These are phyloP conservation scores for Pycnonotus jocosus DNA, from an alignment of 2,113 vertebrate species.

Conservation along the genomic window DNA sequence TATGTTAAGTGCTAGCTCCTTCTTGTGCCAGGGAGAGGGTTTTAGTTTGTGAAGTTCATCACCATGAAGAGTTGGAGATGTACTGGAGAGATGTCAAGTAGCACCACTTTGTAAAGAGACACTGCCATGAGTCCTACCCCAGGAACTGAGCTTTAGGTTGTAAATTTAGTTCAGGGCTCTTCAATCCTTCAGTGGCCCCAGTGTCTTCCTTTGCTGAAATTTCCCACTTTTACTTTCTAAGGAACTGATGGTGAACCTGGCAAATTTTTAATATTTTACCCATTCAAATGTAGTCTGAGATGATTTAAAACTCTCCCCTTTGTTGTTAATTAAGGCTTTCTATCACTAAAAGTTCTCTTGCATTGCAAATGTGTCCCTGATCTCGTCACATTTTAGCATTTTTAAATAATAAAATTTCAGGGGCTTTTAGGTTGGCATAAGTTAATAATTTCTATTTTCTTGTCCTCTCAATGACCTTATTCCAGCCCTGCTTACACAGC, in stretches of 20 bases:
- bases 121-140: neutral
- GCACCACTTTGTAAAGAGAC: neutral
- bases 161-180: neutral
- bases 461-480: neutral
- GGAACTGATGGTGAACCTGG: accelerated
- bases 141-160: neutral
- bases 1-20: neutral
- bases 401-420: neutral
- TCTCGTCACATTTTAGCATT: neutral
- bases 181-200: neutral
- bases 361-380: neutral
- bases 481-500: neutral
- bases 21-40: neutral
- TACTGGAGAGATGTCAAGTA: accelerated
- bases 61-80: neutral
- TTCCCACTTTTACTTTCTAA: neutral
- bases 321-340: neutral
- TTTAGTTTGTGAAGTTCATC: neutral
- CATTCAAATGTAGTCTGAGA: neutral
- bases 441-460: neutral
- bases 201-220: neutral
- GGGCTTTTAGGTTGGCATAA: neutral
- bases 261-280: neutral
- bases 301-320: neutral
- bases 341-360: neutral